Conservation (phyloP, 92 coral and sea anemone genomes). For the Porites cylindrica region DNA sequence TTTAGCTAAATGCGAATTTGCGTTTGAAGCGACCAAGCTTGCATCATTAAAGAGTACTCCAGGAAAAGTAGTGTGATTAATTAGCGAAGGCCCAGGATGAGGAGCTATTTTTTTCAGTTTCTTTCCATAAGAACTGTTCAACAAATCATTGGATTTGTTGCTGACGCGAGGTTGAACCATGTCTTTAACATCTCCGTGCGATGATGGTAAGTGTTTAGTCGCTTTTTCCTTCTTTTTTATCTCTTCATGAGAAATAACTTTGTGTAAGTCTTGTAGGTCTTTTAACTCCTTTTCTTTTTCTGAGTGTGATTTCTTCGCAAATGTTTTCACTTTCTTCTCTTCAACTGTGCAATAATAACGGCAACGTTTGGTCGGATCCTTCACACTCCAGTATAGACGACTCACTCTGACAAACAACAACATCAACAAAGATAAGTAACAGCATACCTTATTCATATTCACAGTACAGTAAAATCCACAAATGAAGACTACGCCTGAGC, state of each 20-base stretch:
- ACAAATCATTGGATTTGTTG: constrained; percentile 22
- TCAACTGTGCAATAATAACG: constrained; percentile 80
- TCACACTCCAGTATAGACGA: constrained; percentile 93
- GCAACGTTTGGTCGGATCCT: constrained; percentile 90
- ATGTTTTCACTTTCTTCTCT: constrained; percentile 48
- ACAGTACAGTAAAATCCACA: no score
- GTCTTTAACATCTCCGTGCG: constrained; percentile 22
- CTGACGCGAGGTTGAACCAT: constrained; percentile 3
- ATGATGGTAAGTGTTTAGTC: constrained; percentile 28
- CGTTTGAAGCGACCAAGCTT: not conserved
- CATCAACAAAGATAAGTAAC: not conserved
- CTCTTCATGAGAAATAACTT: constrained; percentile 74
- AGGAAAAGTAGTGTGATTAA: constrained; percentile 18
- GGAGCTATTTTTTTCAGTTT: constrained; percentile 43
- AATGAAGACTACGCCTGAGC: no score
- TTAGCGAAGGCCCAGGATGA: constrained; percentile 13
- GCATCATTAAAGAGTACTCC: constrained; percentile 36
- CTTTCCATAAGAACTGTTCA: constrained; percentile 40
- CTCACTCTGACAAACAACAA: constrained; percentile 61
- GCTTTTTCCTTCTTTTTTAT: constrained; percentile 45
- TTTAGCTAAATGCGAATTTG: not conserved
- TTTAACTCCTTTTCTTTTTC: constrained; percentile 33
- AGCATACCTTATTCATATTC: no score
- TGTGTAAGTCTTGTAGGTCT: constrained; percentile 50
- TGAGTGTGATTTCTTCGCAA: constrained; percentile 16